These are phyloP conservation scores for Remorina albescens DNA, from an alignment of 2,797 vertebrate genomes.

Conservation along the genomic window DNA sequence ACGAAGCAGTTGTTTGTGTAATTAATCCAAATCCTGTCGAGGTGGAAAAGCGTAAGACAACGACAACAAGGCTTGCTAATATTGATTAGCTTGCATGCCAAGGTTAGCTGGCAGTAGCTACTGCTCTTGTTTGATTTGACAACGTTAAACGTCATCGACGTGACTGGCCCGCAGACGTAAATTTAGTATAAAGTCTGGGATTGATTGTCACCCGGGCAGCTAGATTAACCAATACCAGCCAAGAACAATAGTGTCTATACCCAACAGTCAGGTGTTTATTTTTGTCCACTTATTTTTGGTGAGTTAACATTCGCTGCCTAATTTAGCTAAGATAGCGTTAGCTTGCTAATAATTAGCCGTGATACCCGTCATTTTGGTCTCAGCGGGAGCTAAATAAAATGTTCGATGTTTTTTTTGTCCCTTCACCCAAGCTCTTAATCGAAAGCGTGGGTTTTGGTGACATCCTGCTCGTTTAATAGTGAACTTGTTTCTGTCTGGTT, in stretches of 20 bases:
- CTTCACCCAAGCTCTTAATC: not conserved
- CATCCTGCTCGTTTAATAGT: slow-evolving; percentile 23
- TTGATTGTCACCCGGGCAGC: slow-evolving; percentile 11
- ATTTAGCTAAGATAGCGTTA: slow-evolving; percentile 68
- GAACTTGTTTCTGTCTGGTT: slow-evolving; percentile 38
- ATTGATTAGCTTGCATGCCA: slow-evolving; percentile 76
- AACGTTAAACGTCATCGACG: slow-evolving; percentile 68
- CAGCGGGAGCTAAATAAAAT: not conserved
- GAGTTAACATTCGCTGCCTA: slow-evolving; percentile 43
- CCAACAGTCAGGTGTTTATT: slow-evolving; percentile 41
- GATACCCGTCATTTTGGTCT: slow-evolving; percentile 20
- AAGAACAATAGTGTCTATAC: not conserved
- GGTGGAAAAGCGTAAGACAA: slow-evolving; percentile 59
- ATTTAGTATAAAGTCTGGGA: slow-evolving; percentile 50
- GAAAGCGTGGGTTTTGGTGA: slow-evolving; percentile 17
- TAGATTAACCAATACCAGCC: not conserved
- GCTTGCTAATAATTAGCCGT: slow-evolving; percentile 57
- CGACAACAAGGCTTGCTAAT: slow-evolving; percentile 69
- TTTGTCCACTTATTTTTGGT: slow-evolving; percentile 48
- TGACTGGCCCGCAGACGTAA: slow-evolving; percentile 51
- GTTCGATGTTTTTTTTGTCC: not conserved
- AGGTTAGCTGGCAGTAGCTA: slow-evolving; percentile 71
- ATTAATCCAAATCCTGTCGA: slow-evolving; percentile 46
- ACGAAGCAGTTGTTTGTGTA: slow-evolving; percentile 18
- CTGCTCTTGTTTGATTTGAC: slow-evolving; percentile 72